These are phyloP conservation scores for Brachionus plicatilis DNA, from an alignment of 1,140 invertebrate genomes.

Conservation along the genomic window DNA sequence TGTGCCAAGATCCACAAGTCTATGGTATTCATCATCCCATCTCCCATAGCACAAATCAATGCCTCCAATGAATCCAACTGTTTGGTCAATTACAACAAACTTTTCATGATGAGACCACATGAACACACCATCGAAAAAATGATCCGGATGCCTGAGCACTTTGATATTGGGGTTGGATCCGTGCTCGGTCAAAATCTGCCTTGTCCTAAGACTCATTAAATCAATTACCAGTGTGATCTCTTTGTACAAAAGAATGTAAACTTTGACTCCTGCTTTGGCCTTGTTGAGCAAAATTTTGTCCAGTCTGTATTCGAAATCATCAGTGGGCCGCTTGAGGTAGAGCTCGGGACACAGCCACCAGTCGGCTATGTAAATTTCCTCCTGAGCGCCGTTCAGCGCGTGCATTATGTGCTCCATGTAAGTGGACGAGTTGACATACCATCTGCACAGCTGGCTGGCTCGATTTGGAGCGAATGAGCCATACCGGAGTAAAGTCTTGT, in stretches of 20 bases:
- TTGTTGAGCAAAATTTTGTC: slow-evolving; percentile 78
- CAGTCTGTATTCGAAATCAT: slow-evolving; percentile 69
- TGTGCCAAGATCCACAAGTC: slow-evolving; percentile 51
- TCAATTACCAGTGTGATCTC: slow-evolving; percentile 91
- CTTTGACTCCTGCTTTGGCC: slow-evolving; percentile 73
- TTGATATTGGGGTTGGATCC: slow-evolving; percentile 38
- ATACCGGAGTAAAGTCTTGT: background rate
- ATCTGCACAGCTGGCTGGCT: background rate
- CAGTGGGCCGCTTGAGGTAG: slow-evolving; percentile 74
- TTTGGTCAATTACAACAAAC: slow-evolving; percentile 89
- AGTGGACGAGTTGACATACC: slow-evolving; percentile 74
- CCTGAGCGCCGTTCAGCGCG: slow-evolving; percentile 75
- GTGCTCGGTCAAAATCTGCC: slow-evolving; percentile 55
- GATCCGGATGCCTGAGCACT: slow-evolving; percentile 84
- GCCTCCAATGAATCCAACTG: slow-evolving; percentile 85
- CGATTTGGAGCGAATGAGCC: slow-evolving; percentile 33
- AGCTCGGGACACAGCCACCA: slow-evolving; percentile 93
- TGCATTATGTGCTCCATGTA: slow-evolving; percentile 85
- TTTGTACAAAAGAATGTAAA: slow-evolving; percentile 90
- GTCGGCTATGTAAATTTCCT: slow-evolving; percentile 92
- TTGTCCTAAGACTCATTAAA: slow-evolving; percentile 84
- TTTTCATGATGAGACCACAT: slow-evolving; percentile 99
- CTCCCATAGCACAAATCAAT: slow-evolving; percentile 87
- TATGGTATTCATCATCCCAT: slow-evolving; percentile 60
- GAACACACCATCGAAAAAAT: slow-evolving; percentile 72